These are phyloP conservation scores for Acrobasis repandana DNA, from an alignment of 2,888 invertebrate species.

Conservation along the genomic window DNA sequence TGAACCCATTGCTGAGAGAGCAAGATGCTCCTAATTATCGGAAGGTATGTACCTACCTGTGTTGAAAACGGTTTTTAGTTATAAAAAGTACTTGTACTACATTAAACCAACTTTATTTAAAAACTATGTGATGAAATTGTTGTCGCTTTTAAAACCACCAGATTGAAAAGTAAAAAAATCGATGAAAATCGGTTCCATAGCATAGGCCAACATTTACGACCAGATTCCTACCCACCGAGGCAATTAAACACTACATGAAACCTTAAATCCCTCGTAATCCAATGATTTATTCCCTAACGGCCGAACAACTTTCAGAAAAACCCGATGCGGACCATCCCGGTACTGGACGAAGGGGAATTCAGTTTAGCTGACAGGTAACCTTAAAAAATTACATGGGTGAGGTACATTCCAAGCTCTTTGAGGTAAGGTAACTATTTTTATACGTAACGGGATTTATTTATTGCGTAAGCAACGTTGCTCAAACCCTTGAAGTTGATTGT, in stretches of 20 bases:
- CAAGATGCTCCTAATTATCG: constrained; percentile 62
- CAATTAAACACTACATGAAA: neutral
- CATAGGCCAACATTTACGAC: neutral
- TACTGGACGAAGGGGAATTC: constrained; percentile 63
- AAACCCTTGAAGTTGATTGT: too few relatives aligned
- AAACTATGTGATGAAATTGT: too few relatives aligned
- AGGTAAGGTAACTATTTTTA: too few relatives aligned
- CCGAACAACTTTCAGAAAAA: constrained; percentile 60
- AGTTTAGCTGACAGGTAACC: constrained; percentile 66
- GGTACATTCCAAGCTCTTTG: too few relatives aligned
- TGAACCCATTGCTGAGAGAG: constrained; percentile 64
- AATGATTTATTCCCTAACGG: constrained; percentile 1
- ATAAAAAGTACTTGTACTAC: too few relatives aligned
- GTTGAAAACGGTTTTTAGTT: too few relatives aligned
- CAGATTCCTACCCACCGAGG: neutral
- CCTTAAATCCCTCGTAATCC: constrained; percentile 1
- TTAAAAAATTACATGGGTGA: neutral
- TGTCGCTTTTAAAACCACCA: too few relatives aligned
- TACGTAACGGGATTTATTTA: too few relatives aligned
- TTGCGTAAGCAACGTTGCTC: too few relatives aligned
- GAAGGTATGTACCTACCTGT: constrained; percentile 51
- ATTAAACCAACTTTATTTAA: too few relatives aligned
- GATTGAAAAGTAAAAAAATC: too few relatives aligned
- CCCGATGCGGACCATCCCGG: constrained; percentile 70
- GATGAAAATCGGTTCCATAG: neutral